phyloP scores from a whole-genome alignment of 2,113 vertebrate genomes.

The Bufo bufo region DNA sequence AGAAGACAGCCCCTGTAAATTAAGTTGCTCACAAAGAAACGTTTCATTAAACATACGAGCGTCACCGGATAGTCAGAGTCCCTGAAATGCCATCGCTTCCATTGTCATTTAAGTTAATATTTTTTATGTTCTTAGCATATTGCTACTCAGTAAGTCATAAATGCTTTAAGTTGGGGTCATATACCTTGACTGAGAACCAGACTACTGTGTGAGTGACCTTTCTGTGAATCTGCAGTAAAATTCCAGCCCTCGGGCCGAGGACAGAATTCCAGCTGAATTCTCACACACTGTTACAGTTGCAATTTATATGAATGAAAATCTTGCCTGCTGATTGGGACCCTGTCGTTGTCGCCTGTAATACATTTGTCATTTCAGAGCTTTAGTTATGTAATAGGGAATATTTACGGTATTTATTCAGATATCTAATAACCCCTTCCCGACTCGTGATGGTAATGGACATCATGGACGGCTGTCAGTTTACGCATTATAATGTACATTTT shows the following conservation, averaged over 20 bases:
- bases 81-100: not conserved
- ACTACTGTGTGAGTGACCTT: slow-evolving; percentile 31
- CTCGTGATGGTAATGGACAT: not conserved
- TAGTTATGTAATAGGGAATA: not conserved
- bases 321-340: not conserved
- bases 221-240: slow-evolving; percentile 28
- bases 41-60: slow-evolving; percentile 47
- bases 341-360: not conserved
- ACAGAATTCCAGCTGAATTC: not conserved
- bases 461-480: too few species aligned
- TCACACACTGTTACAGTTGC: not conserved
- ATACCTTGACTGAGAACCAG: slow-evolving; percentile 18
- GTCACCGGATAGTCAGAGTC: slow-evolving; percentile 1
- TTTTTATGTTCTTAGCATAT: slow-evolving; percentile 39
- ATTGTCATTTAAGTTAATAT: slow-evolving; percentile 42
- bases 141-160: slow-evolving; percentile 38
- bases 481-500: too few species aligned
- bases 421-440: not conserved
- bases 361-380: not conserved
- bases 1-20: slow-evolving; percentile 55
- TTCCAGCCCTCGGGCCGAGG: not conserved
- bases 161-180: slow-evolving; percentile 37
- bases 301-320: not conserved
- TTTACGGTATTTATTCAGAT: not conserved
- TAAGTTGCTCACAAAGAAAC: slow-evolving; percentile 47